A percentile compares a stretch with the other conserved stretches of the same genome.
phyloP scores from a whole-genome alignment of 2,888 invertebrate genomes.

The Drepanosiphum platanoidis region DNA sequence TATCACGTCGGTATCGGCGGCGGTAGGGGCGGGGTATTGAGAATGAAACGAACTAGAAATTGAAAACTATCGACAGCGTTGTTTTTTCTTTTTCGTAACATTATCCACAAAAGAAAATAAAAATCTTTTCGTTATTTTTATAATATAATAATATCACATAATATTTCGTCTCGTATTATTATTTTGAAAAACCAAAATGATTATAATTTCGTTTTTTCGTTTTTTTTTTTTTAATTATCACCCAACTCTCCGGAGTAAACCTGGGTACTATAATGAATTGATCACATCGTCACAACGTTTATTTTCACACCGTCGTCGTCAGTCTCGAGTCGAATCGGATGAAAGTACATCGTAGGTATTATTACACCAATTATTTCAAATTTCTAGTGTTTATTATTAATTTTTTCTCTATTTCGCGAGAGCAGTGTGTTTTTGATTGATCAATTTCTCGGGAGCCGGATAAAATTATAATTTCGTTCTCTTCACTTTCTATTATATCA shows the following conservation, averaged over 20 bases:
- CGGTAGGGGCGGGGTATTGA: no score
- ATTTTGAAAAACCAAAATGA: background rate
- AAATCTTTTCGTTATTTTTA: background rate
- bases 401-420: background rate
- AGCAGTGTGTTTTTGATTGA: background rate
- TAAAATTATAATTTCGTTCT: conserved; percentile 43
- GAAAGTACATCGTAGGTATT: background rate
- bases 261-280: no score
- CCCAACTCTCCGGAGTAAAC: no score
- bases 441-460: conserved; percentile 13
- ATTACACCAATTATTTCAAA: background rate
- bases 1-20: background rate
- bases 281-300: background rate
- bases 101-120: background rate
- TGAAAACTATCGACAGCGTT: conserved; percentile 17
- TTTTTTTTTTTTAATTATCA: no score
- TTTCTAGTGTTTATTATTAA: background rate
- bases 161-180: background rate
- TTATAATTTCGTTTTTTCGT: background rate
- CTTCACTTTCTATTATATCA: conserved; percentile 33
- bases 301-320: background rate
- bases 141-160: background rate
- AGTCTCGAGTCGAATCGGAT: background rate
- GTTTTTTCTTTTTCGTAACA: background rate
- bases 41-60: conserved; percentile 23